phyloP scores from a whole-genome alignment of 2,113 vertebrate genomes.

The Melanostigma gelatinosum region DNA sequence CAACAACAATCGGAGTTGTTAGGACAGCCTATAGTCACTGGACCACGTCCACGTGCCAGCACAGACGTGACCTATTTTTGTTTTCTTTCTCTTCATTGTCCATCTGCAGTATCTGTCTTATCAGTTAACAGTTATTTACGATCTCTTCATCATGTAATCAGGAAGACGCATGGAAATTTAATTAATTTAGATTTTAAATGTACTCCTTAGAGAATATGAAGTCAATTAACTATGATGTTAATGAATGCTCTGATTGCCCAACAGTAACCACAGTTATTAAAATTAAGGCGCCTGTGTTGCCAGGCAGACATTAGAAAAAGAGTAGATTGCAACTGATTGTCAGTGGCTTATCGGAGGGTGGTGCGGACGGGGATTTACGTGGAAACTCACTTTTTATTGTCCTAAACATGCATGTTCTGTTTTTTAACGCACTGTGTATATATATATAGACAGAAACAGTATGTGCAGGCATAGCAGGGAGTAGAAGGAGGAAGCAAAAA shows the following conservation, averaged over 20 bases:
- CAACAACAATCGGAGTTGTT: slow-evolving; percentile 11
- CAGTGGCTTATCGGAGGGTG: background rate
- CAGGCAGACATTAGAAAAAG: background rate
- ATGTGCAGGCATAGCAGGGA: background rate
- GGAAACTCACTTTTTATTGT: background rate
- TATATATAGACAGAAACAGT: background rate
- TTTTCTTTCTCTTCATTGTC: slow-evolving; percentile 1
- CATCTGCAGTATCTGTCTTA: background rate
- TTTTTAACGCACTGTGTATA: background rate
- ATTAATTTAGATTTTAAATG: slow-evolving; percentile 45
- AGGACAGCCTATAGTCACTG: background rate
- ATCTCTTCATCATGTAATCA: slow-evolving; percentile 27
- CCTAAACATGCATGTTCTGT: background rate
- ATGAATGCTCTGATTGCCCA: slow-evolving; percentile 46
- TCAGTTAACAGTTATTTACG: background rate
- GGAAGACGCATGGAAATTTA: slow-evolving; percentile 31
- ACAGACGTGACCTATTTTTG: background rate
- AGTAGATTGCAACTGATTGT: background rate
- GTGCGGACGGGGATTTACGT: background rate
- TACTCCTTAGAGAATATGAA: slow-evolving; percentile 29
- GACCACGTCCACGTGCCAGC: background rate
- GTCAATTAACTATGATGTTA: slow-evolving; percentile 40
- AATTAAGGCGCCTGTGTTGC: slow-evolving; percentile 1
- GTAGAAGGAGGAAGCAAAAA: background rate
- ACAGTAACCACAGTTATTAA: slow-evolving; percentile 26